Evolutionary conservation across 2,113 vertebrate species (phyloP).

Genomic region (Phyllostomus discolor): DNA sequence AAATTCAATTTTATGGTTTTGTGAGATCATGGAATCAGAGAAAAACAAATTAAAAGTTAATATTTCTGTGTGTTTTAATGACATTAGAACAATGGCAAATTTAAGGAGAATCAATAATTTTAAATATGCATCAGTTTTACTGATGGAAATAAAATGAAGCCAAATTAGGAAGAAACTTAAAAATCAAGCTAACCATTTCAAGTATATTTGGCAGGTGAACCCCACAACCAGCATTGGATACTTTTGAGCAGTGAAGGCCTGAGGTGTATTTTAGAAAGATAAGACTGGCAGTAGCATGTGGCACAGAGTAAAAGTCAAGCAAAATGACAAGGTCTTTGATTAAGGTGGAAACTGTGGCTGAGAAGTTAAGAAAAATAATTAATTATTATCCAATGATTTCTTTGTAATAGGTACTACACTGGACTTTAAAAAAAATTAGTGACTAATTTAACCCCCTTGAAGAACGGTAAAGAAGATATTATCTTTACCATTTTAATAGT

Average conservation of each 20-base stretch:
- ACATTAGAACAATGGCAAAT: constrained; percentile 22
- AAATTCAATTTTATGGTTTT: neutral
- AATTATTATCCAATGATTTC: neutral
- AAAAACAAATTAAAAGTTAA: neutral
- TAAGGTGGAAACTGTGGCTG: neutral
- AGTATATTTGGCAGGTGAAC: constrained; percentile 31
- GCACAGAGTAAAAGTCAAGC: neutral
- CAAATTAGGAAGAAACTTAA: neutral
- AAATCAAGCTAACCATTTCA: constrained; percentile 15
- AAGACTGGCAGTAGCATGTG: neutral
- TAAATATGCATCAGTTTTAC: neutral
- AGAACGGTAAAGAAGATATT: neutral
- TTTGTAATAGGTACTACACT: neutral
- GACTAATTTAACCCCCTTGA: neutral
- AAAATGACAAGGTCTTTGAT: neutral
- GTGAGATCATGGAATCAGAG: neutral
- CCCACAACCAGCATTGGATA: neutral
- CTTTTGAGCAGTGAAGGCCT: neutral
- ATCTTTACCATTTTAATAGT: neutral
- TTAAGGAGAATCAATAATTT: constrained; percentile 17
- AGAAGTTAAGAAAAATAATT: neutral
- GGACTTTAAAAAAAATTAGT: neutral
- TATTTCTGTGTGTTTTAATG: neutral
- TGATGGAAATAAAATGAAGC: neutral
- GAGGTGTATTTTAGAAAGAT: neutral